Conservation (phyloP, 2,888 invertebrate genomes). For the Octonoba sinensis region DNA sequence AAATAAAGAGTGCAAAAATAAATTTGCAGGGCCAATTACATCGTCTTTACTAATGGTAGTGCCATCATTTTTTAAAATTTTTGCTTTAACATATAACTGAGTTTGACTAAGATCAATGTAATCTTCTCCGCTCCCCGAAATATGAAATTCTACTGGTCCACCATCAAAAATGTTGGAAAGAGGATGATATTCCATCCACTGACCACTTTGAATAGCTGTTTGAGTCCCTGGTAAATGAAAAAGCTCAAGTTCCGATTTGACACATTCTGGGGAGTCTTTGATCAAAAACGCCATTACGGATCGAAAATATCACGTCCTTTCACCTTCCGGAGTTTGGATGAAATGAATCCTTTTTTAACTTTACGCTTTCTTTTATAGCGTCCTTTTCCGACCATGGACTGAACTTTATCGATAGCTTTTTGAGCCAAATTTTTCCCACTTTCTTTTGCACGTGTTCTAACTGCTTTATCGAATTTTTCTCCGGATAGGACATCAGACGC, state of each 20-base stretch:
- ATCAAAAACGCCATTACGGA: slow-evolving; percentile 17
- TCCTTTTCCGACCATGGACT: too few species aligned
- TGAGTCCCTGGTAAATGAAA: slow-evolving; percentile 39
- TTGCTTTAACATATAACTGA: slow-evolving; percentile 22
- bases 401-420: background rate
- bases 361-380: slow-evolving; percentile 40
- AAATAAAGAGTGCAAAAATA: slow-evolving; percentile 33
- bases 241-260: slow-evolving; percentile 41
- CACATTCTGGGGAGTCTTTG: slow-evolving; percentile 40
- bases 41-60: background rate
- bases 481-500: slow-evolving; percentile 9
- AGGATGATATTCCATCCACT: slow-evolving; percentile 32
- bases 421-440: background rate
- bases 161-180: slow-evolving; percentile 5
- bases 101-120: slow-evolving; percentile 35
- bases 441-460: slow-evolving; percentile 2
- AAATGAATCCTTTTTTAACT: slow-evolving; percentile 21
- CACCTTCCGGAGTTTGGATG: slow-evolving; percentile 17
- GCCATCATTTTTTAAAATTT: background rate
- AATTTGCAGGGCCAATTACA: slow-evolving; percentile 14
- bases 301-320: slow-evolving; percentile 29
- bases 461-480: background rate
- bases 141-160: slow-evolving; percentile 3
- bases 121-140: slow-evolving; percentile 21
- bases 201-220: slow-evolving; percentile 2